These are phyloP conservation scores for Melanchra persicariae DNA, from an alignment of 2,888 invertebrate species.

Conservation along the genomic window DNA sequence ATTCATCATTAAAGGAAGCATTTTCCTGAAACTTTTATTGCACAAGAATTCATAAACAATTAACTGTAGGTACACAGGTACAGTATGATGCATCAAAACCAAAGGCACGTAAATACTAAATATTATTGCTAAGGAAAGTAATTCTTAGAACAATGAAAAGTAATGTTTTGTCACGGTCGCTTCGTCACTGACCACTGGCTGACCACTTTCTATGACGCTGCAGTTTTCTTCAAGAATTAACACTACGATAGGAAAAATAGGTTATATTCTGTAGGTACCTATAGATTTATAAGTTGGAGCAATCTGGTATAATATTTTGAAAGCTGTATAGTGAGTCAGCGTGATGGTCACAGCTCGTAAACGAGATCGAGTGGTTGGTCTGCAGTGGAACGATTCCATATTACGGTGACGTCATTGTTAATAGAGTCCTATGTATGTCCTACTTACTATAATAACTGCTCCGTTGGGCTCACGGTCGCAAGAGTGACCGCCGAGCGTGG, in stretches of 20 bases:
- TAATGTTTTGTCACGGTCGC: neutral
- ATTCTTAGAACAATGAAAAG: neutral
- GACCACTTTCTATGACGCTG: slow-evolving; percentile 17
- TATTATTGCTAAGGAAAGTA: slow-evolving; percentile 11
- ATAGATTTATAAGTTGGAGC: neutral
- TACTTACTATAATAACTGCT: too few relatives aligned
- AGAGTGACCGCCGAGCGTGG: too few relatives aligned
- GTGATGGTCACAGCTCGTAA: neutral
- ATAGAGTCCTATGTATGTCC: too few relatives aligned
- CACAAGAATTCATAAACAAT: neutral
- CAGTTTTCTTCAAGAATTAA: slow-evolving; percentile 10
- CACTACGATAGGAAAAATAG: neutral
- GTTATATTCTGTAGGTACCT: neutral
- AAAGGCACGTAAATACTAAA: neutral
- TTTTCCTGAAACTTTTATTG: neutral
- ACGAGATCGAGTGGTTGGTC: too few relatives aligned
- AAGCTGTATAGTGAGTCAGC: neutral
- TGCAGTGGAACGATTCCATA: too few relatives aligned
- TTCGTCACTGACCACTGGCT: slow-evolving; percentile 21
- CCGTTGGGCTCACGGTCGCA: too few relatives aligned
- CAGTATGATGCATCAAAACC: too few relatives aligned
- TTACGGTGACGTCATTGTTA: neutral
- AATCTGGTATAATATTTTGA: neutral
- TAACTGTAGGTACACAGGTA: neutral
- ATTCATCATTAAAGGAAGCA: neutral